Base-by-base conservation (phyloP, 2,888 invertebrate species). In the Heliconius ismenius region DNA sequence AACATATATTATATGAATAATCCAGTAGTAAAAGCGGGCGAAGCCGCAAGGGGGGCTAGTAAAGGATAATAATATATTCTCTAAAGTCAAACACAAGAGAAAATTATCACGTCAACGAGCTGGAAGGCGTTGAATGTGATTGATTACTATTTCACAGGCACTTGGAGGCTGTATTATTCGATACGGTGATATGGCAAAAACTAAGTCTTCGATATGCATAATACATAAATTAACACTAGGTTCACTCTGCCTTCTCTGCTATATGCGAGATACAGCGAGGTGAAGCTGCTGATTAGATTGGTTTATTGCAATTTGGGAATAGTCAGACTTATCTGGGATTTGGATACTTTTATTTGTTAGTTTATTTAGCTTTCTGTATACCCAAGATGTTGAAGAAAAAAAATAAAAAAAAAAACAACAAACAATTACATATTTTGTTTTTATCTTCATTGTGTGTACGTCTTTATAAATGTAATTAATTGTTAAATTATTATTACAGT, bases 31-130 rank as follows among this genome's bases (percentile, higher is more conserved):
- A n/a, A n/a, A n/a, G n/a, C n/a, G n/a, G n/a, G n/a, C n/a, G n/a
- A n/a, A n/a, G n/a, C n/a, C n/a, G n/a, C n/a, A n/a, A n/a, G n/a
- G n/a, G n/a, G n/a, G n/a, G n/a, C n/a, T n/a, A n/a, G n/a, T n/a
- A n/a, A n/a, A 67, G 60, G 68, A 64, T 73, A 39, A 64, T 73
- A 73, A 77, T 77, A 75, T 79, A 76, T 80, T 60, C 75, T 64
- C 78, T 81, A 80, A 80, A 84, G 82, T 82, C 78, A 83, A 83
- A 81, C 82, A 81, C 84, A 83, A 81, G 80, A 79, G 82, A 81
- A 83, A 88, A 85, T 85, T 87, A 85, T 85, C 85, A 77, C 82
- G 85, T 86, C 86, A 86, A 83, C 84, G 79, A 81, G 74, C 70
- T 54, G 75, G 77, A 78, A 80, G 70, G 72, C 80, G 81, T 69